Evolutionary conservation across 2,888 invertebrate genomes (phyloP), one percentile per base, ranked within the genome.

Genomic region (Eupithecia centaureata): DNA sequence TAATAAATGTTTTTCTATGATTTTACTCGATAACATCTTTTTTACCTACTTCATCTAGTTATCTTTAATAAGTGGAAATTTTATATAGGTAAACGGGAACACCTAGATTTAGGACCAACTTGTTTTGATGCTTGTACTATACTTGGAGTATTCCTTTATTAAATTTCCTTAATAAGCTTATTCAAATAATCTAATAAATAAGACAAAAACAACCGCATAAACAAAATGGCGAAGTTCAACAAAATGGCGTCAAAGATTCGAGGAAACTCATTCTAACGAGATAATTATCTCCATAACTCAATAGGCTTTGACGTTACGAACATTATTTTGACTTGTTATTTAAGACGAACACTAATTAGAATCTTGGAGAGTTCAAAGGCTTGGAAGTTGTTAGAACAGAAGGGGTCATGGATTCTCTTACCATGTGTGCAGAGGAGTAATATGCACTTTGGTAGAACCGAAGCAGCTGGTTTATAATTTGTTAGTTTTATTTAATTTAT

Each of bases 241-340:
- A 47, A 47, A 47, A 47, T 47, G 47, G 47, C 56, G 56, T 30
- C 56, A 27, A 56, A 56, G 42, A 38, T 54, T 35, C 52, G 15
- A 58, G 42, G 52, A 52, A 52, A 60, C 35, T 30, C 10, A 47
- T 30, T 28, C 54, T 59, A 42, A 64, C 51, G 27, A 69, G 65
- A 63, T 63, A 70, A 70, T 72, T 70, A 70, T 54, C 42, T 51
- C 62, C 61, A 63, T 69, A 63, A 67, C 69, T 65, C 54, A 56
- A 71, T 68, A 66, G 59, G 61, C 71, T 71, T 67, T 71, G 67
- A 71, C 59, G 67, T 65, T 47, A 67, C 61, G 64, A 61, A 66
- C 67, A 65, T 65, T 62, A 67, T 67, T 73, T 47, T 47, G 57
- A 52, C 61, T 67, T 67, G 57, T 70, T 69, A 63, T 65, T 72